Conservation (phyloP, 1,140 invertebrate genomes). For the Ceratosolen fusciceps region DNA sequence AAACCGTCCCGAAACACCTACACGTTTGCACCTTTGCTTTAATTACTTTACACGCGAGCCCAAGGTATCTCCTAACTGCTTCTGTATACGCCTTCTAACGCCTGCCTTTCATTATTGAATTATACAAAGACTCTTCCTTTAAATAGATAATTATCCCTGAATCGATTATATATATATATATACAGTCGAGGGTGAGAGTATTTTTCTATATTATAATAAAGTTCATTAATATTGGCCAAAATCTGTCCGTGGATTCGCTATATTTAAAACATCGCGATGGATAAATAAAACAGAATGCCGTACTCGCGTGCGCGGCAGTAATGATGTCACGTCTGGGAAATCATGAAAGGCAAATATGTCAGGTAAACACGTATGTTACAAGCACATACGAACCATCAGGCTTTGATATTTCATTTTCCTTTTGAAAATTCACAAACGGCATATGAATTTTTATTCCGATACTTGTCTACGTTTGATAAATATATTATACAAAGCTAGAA, state of each 20-base stretch:
- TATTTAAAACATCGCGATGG: neutral
- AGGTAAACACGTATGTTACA: constrained; percentile 52
- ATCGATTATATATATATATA: neutral
- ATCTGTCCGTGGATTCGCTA: neutral
- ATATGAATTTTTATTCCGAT: neutral
- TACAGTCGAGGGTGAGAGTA: no score
- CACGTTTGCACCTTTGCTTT: no score
- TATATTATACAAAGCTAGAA: no score
- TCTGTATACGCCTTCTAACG: no score
- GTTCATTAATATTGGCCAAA: no score
- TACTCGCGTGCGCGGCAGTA: constrained; percentile 20
- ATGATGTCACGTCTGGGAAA: constrained; percentile 53
- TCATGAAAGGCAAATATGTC: constrained; percentile 54
- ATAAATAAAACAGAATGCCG: neutral
- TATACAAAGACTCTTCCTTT: no score
- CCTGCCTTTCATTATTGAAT: no score
- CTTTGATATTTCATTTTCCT: constrained; percentile 37
- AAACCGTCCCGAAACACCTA: no score
- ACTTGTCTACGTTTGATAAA: neutral
- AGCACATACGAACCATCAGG: constrained; percentile 20
- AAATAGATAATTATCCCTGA: no score
- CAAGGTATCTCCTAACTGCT: no score
- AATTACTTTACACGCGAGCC: no score
- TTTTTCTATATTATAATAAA: neutral
- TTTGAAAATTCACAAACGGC: neutral